Evolutionary conservation across 2,113 vertebrate genomes (phyloP).

Genomic region (Heptranchias perlo): DNA sequence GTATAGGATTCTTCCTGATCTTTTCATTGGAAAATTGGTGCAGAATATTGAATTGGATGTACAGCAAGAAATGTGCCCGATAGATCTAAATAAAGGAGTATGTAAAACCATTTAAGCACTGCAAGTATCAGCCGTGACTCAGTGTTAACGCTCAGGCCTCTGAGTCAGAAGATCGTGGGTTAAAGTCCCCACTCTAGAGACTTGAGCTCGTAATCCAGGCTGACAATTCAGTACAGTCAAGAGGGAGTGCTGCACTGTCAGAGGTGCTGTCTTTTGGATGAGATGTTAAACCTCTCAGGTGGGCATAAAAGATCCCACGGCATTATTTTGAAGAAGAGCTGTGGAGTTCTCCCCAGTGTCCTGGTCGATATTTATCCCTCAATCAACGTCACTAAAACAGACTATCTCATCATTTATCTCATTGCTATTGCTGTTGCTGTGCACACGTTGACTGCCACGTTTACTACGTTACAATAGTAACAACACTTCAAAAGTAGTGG

Average conservation of each 20-base stretch:
- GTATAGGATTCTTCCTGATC: not conserved
- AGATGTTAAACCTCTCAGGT: not conserved
- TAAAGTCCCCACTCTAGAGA: not conserved
- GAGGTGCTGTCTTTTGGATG: not conserved
- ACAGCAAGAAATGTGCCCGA: not conserved
- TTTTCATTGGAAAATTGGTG: not conserved
- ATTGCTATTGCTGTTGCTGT: not conserved
- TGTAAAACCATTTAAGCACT: not conserved
- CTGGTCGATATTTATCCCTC: not conserved
- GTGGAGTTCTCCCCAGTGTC: not conserved
- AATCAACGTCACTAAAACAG: not conserved
- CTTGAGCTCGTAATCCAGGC: too few species aligned
- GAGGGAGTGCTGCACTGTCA: not conserved
- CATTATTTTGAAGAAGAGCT: not conserved
- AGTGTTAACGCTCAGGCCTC: not conserved
- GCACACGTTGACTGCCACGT: not conserved
- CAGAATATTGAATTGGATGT: not conserved
- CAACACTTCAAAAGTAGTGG: not conserved
- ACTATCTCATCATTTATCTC: not conserved
- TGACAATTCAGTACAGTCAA: not conserved
- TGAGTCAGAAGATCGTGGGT: not conserved
- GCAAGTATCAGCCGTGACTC: not conserved
- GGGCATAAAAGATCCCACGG: not conserved
- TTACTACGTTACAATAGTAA: not conserved
- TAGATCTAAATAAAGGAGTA: not conserved